These are phyloP conservation scores for Atta colombica DNA, from an alignment of 1,140 invertebrate species.

Conservation along the genomic window DNA sequence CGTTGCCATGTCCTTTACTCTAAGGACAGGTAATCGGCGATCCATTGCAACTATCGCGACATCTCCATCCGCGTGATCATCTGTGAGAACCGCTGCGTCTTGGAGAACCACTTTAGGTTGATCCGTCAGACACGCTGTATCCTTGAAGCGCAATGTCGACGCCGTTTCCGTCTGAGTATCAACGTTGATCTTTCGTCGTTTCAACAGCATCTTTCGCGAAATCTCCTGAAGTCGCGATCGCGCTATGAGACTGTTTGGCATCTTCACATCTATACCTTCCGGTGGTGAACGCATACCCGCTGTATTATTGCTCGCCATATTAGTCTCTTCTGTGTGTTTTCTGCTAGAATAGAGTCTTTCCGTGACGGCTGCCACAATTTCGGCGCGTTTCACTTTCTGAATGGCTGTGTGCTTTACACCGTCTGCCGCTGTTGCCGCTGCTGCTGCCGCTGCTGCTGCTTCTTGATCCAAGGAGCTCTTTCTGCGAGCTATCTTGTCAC, in stretches of 20 bases:
- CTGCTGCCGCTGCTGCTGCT: background rate
- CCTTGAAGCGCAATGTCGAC: conserved; percentile 87
- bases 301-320: conserved; percentile 79
- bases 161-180: conserved; percentile 88
- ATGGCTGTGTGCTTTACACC: conserved; percentile 73
- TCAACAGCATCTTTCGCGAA: conserved; percentile 86
- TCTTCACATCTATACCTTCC: conserved; percentile 75
- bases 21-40: conserved; percentile 61
- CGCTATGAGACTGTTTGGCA: conserved; percentile 67
- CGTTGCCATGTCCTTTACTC: conserved; percentile 82
- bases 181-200: conserved; percentile 86
- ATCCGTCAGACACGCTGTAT: conserved; percentile 86
- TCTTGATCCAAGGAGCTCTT: conserved; percentile 77
- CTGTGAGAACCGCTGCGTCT: conserved; percentile 80
- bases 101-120: conserved; percentile 69
- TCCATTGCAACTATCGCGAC: conserved; percentile 22
- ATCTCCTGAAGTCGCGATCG: conserved; percentile 84
- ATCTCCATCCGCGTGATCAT: conserved; percentile 78
- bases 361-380: conserved; percentile 91
- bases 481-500: conserved; percentile 66
- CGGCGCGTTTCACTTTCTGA: conserved; percentile 85
- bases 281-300: conserved; percentile 79
- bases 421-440: background rate
- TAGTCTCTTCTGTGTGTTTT: conserved; percentile 87
- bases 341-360: conserved; percentile 89